Evolutionary conservation across 1,140 invertebrate genomes (phyloP), one percentile per base, ranked within the genome.

Genomic region (Euura saliciscinereae): DNA sequence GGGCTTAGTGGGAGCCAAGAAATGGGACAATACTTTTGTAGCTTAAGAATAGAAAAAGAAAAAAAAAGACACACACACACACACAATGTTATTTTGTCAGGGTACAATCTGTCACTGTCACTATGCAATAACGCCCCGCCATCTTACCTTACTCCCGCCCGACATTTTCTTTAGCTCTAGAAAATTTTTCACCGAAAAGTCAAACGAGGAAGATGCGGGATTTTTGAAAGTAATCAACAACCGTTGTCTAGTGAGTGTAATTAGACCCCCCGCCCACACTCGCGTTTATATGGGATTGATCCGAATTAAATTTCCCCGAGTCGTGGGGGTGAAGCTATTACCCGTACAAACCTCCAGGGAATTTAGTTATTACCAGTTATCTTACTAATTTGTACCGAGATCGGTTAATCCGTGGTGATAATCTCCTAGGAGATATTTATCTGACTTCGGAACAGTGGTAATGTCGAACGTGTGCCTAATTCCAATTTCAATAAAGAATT

Each of bases 341-440:
- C 73, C 71, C 67, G 65, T 69, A 68, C 69, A 72, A 68, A 71
- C 65, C 10, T 13, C 42, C 8, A 59, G 73, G 73, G 74, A 67
- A n/a, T 67, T 67, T 78, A 76, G 77, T 75, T 78, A 77, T 79
- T 77, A 77, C 71, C 75, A 67, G 72, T 82, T 81, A 78, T 82
- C 79, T 77, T 75, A 77, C 76, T 77, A 59, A 59, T 59, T 59
- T 59, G 51, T 59, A 59, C 13, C 51, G 51, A 59, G 51, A 59
- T 59, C 6, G 6, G 51, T 8, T 59, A 6, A 59, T 59, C 51
- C 1, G 8, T 11, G 13, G 51, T 4, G 10, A 6, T 11, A 11
- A 8, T 59, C 51, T 59, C 6, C 2, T n/a, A 11, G 3, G 51
- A 59, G 51, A n/a, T n/a, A 59, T 59, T 28, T 28, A 28, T 28